Evolutionary conservation across 1,140 invertebrate genomes (phyloP).

Genomic region (Cepaea nemoralis): DNA sequence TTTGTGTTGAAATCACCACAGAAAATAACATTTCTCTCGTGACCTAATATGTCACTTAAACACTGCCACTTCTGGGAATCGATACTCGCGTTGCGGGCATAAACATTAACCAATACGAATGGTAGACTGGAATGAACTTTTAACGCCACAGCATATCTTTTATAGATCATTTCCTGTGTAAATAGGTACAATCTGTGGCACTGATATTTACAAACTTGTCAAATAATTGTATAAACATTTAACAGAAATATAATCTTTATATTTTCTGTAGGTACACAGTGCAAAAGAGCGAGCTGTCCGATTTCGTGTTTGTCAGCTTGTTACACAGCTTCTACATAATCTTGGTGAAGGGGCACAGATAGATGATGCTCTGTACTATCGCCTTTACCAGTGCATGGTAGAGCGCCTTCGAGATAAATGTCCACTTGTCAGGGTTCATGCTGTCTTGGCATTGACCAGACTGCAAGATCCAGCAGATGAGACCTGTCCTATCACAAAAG

Average conservation of each 20-base stretch:
- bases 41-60: too few relatives aligned
- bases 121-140: too few relatives aligned
- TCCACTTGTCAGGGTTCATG: conserved; percentile 83
- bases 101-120: too few relatives aligned
- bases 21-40: too few relatives aligned
- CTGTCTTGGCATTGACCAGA: conserved; percentile 83
- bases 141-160: too few relatives aligned
- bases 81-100: too few relatives aligned
- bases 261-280: conserved; percentile 73
- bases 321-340: conserved; percentile 81
- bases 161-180: neutral
- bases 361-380: conserved; percentile 83
- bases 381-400: conserved; percentile 80
- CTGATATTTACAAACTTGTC: neutral
- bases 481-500: conserved; percentile 82
- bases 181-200: neutral
- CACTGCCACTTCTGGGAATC: too few relatives aligned
- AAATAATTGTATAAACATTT: neutral
- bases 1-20: too few relatives aligned
- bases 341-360: conserved; percentile 83
- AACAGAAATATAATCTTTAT: neutral
- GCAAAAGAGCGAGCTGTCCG: conserved; percentile 78
- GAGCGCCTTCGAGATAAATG: conserved; percentile 79
- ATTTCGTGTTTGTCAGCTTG: conserved; percentile 82
- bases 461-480: conserved; percentile 84